Conservation (phyloP, 1,140 invertebrate genomes). For the Aphelenchoides besseyi region DNA sequence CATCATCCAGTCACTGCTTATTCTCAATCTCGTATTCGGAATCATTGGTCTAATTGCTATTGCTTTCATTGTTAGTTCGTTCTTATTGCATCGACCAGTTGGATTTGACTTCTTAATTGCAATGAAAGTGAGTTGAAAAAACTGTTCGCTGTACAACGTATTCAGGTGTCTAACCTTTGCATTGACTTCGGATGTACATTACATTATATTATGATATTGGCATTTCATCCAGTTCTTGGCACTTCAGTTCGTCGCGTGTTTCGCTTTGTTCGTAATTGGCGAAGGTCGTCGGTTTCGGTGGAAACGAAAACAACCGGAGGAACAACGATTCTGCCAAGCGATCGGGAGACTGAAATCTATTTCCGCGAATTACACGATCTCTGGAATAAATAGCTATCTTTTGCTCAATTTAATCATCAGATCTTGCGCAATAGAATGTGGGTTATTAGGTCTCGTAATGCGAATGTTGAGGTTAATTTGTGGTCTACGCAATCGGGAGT, state of each 20-base stretch:
- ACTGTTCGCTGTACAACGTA: background rate
- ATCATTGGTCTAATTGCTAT: background rate
- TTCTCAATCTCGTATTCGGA: background rate
- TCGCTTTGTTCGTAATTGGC: background rate
- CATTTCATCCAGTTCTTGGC: background rate
- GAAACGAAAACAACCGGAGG: background rate
- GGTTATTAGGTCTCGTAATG: no score
- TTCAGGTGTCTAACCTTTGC: background rate
- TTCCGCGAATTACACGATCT: background rate
- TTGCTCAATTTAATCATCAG: no score
- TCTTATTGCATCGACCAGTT: background rate
- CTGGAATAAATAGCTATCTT: no score
- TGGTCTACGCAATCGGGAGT: no score
- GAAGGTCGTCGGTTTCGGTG: background rate
- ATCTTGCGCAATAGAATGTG: no score
- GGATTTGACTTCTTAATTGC: background rate
- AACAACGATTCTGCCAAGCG: no score
- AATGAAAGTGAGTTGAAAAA: background rate
- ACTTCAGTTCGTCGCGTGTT: background rate
- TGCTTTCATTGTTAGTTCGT: background rate
- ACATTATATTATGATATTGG: background rate
- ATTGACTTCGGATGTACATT: background rate
- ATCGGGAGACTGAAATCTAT: no score
- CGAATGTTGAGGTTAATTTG: no score
- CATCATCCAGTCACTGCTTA: background rate